Base-by-base conservation (phyloP, 1,140 invertebrate genomes). In the Ips nitidus region DNA sequence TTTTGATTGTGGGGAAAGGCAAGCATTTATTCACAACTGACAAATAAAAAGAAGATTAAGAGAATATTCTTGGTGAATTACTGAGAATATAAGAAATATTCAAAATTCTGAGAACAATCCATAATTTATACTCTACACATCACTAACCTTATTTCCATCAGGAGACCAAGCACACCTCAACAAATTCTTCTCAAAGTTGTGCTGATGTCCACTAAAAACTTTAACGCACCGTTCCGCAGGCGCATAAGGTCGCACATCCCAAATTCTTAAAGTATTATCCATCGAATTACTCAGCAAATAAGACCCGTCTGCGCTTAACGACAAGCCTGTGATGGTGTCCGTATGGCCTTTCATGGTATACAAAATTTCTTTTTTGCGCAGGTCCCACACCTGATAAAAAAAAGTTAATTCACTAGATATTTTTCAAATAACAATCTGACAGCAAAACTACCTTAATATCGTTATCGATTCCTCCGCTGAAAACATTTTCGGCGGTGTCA, bases 131-230 rank as follows among this genome's bases (percentile, higher is more conserved):
- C 22, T 22, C 22, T 22, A 22, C 22, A 22, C 22, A 40, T 41
- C 8, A 41, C 39, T 36, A 59, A 70, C 87, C 82, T 91, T 90
- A 55, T 87, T 90, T 2, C 94, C 94, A 83, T 97, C 94, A 1
- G 89, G 85, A 1, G 95, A 92, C 96, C 96, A 98, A 0, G 89
- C 83, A 81, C 94, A 97, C 22, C 91, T 83, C 36, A 98, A 80
- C 53, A 98, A 83, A 80, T 95, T 94, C 84, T 97, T 98, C 85
- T 99, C 97, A 85, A 98, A 99, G 83, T 98, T 98, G 82, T 99
- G 97, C 76, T 97, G 94, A 85, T 98, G 76, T 39, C 76, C 79
- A 40, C 84, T 83, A 68, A 99, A 88, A 45, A 98, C 89, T 84
- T 98, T 97, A 0, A 98, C 90, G 82, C 95, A 98, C 71, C 98